phyloP scores from a whole-genome alignment of 2,797 vertebrate species.

The Channallabes apus region DNA sequence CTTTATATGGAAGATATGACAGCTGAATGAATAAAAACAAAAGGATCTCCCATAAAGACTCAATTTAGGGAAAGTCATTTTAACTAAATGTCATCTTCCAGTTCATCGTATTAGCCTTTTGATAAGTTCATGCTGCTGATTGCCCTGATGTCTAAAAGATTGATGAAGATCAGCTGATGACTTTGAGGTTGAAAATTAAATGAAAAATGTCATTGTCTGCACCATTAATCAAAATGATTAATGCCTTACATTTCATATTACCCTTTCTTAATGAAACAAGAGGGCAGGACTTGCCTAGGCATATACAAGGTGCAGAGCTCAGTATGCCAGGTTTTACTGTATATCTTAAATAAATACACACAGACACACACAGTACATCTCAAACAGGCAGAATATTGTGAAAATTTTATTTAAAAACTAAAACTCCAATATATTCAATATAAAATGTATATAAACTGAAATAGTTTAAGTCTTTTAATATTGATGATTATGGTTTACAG shows the following conservation, averaged over 20 bases:
- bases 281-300: constrained; percentile 32
- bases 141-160: constrained; percentile 30
- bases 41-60: background rate
- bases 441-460: too few species aligned
- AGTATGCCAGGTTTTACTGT: background rate
- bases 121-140: constrained; percentile 13
- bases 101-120: constrained; percentile 25
- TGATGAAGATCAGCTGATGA: constrained; percentile 35
- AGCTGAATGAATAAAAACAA: background rate
- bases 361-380: too few species aligned
- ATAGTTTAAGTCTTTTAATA: too few species aligned
- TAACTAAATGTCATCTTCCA: background rate
- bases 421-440: too few species aligned
- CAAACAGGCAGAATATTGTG: too few species aligned
- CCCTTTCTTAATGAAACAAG: constrained; percentile 64
- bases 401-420: too few species aligned
- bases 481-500: too few species aligned
- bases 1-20: background rate
- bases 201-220: constrained; percentile 49
- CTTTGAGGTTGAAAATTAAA: constrained; percentile 35
- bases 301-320: constrained; percentile 23
- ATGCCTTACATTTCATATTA: constrained; percentile 60
- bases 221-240: constrained; percentile 64
- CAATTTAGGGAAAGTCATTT: background rate
- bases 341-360: too few species aligned